These are phyloP conservation scores for Plotosus lineatus DNA, from an alignment of 2,113 vertebrate species.

Conservation along the genomic window DNA sequence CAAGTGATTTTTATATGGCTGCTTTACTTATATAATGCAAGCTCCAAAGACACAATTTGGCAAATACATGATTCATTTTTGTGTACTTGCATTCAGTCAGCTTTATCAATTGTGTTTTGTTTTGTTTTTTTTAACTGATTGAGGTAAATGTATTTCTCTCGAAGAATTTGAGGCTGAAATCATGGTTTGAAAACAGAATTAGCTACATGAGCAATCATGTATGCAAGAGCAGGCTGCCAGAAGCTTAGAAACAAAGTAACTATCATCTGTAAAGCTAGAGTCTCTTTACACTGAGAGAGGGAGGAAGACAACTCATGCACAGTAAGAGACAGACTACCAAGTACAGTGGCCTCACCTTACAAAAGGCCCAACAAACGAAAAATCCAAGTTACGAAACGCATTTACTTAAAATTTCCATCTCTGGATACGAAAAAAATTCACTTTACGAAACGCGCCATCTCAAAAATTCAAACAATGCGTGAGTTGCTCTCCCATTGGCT, in stretches of 20 bases:
- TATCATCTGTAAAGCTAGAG: neutral
- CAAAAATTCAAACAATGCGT: no score
- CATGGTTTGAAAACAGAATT: neutral
- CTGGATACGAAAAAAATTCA: no score
- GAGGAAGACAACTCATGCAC: neutral
- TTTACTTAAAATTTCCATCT: no score
- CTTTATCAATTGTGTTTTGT: neutral
- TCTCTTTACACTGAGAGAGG: neutral
- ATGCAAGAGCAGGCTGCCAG: neutral
- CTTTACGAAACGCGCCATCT: no score
- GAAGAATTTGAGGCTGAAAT: neutral
- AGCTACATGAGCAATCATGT: neutral
- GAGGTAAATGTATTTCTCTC: neutral
- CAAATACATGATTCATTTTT: no score
- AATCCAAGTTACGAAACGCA: no score
- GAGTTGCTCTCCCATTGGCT: no score
- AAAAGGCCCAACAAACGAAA: no score
- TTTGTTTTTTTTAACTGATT: neutral
- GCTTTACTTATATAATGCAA: neutral
- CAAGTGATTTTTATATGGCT: no score
- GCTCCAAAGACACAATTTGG: neutral
- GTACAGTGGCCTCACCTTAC: no score
- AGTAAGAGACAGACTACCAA: neutral
- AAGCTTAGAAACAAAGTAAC: neutral
- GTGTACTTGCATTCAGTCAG: neutral